Evolutionary conservation across 2,888 invertebrate species (phyloP), one percentile per base, ranked within the genome.

Genomic region (Himalopsyche kuldschensis): DNA sequence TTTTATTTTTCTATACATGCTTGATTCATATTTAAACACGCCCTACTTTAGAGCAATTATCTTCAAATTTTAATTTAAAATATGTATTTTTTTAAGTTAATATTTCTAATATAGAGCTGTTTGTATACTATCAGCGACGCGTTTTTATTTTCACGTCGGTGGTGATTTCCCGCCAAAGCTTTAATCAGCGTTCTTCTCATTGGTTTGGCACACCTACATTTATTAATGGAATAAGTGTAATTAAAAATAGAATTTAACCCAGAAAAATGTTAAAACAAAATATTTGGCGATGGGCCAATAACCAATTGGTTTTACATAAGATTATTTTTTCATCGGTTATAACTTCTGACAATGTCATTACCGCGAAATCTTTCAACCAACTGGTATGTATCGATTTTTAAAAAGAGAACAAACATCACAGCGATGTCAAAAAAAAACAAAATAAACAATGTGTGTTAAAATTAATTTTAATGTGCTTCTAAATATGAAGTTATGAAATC

Each of bases 171-270:
- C 81, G 81, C 81, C 77, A 77, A 69, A 69, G 27, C 10, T n/a
- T 55, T 55, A 15, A 20, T 69, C 2, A 2, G 30, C 5, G 27
- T 20, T 20, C 20, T 30, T 27, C 30, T 69, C 69, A 27, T 30
- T 27, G 69, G 24, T 69, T 69, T 27, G 15, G 15, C 20, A 69
- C 69, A 69, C 69, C 69, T 69, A 69, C 69, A 69, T 80, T 30
- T 41, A 75, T 75, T 75, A 80, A 41, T n/a, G 55, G 63, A 55
- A 81, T 81, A 27, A 81, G 24, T 55, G 41, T 46, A 75, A 76
- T 82, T 80, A 83, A 82, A 84, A 85, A 85, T 85, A 85, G 83
- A 78, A 46, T 82, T 81, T 80, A 79, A 47, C 79, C 20, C 46
- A 78, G 75, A 83, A 83, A 84, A 85, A 31, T 30, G 0, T 80